A percentile compares a stretch with the other conserved stretches of the same genome.
These are phyloP conservation scores for Gallinago undulata DNA, from an alignment of 2,113 vertebrate species.

Conservation along the genomic window DNA sequence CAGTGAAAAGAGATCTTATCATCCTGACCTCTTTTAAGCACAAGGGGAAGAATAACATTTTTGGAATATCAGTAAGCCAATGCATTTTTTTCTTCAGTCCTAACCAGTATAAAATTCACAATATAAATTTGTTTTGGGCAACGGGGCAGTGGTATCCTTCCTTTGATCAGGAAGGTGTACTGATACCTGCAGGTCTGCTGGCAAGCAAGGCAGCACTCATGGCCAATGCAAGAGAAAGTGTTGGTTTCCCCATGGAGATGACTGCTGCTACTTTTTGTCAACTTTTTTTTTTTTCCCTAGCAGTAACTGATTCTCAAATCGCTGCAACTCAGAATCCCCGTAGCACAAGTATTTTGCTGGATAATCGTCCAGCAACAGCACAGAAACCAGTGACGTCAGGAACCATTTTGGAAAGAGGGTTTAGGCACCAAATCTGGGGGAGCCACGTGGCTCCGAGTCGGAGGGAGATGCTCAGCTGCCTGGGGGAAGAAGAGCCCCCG, in stretches of 20 bases:
- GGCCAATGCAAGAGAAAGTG: not conserved
- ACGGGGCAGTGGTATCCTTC: not conserved
- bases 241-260: not conserved
- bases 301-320: not conserved
- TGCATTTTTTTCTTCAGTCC: not conserved
- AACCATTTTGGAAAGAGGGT: not conserved
- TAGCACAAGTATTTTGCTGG: not conserved
- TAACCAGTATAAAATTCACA: not conserved
- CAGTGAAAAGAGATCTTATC: not conserved
- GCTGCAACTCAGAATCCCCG: fast-evolving
- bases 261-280: not conserved
- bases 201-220: not conserved
- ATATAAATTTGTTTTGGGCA: not conserved
- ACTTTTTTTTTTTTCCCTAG: not conserved
- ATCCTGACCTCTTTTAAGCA: not conserved
- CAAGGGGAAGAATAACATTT: not conserved
- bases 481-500: not conserved
- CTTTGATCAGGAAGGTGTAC: not conserved
- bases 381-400: not conserved
- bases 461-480: not conserved
- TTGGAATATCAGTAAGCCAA: not conserved
- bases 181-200: not conserved
- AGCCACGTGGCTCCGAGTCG: fast-evolving
- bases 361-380: not conserved
- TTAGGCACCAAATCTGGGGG: not conserved